These are phyloP conservation scores for Latrodectus hesperus DNA, from an alignment of 2,888 invertebrate species.

Conservation along the genomic window DNA sequence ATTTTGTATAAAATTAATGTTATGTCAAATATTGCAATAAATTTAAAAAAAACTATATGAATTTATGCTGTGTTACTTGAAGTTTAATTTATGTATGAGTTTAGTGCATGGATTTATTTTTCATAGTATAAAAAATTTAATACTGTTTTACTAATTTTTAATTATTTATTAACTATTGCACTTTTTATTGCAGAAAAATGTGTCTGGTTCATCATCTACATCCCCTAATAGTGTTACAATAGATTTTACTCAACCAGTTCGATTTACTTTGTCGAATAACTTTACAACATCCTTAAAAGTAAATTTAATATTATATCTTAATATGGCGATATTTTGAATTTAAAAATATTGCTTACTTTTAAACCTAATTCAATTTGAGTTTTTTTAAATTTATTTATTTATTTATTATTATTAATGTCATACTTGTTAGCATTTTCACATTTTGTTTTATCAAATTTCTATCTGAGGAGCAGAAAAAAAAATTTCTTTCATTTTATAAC, in stretches of 20 bases:
- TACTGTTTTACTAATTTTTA: neutral
- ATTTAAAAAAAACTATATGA: too few relatives aligned
- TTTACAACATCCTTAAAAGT: conserved; percentile 39
- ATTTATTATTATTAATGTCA: neutral
- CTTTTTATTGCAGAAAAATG: conserved; percentile 21
- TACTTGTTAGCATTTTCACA: neutral
- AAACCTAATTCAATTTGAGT: neutral
- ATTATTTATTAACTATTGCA: neutral
- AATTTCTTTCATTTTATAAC: too few relatives aligned
- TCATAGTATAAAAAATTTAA: too few relatives aligned
- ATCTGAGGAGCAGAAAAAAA: too few relatives aligned
- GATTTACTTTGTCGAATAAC: conserved; percentile 47
- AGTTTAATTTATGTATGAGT: too few relatives aligned
- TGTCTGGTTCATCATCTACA: conserved; percentile 11
- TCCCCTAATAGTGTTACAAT: conserved; percentile 38
- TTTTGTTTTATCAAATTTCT: neutral
- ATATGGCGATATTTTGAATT: too few relatives aligned
- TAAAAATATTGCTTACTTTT: neutral
- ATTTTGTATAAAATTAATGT: too few relatives aligned
- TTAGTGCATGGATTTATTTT: too few relatives aligned
- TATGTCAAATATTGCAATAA: too few relatives aligned
- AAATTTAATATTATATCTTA: neutral
- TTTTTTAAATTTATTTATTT: neutral
- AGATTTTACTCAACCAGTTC: conserved; percentile 50
- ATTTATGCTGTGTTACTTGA: too few relatives aligned